Evolutionary conservation across 1,140 invertebrate species (phyloP).

Genomic region (Drosophila willistoni): DNA sequence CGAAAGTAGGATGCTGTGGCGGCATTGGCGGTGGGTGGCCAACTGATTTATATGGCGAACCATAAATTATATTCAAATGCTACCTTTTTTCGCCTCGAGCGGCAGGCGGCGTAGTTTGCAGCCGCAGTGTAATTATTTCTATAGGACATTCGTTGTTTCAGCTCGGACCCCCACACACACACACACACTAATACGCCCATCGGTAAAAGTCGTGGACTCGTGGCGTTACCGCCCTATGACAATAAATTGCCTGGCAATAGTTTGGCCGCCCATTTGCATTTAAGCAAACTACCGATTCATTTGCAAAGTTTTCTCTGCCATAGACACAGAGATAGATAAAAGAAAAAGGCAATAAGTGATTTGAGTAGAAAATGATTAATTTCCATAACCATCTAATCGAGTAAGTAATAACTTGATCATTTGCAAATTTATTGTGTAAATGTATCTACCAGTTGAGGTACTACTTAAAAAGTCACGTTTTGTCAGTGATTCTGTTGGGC

Average conservation of each 20-base stretch:
- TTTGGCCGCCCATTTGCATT: conserved; percentile 30
- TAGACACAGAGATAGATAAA: background rate
- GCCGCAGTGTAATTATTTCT: conserved; percentile 54
- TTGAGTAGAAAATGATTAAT: conserved; percentile 2
- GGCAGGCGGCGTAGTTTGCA: conserved; percentile 16
- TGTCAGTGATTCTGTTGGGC: background rate
- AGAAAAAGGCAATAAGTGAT: background rate
- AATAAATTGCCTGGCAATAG: conserved; percentile 45
- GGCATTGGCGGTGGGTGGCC: conserved; percentile 16
- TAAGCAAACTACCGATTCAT: background rate
- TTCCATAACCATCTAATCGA: background rate
- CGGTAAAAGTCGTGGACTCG: conserved; percentile 12
- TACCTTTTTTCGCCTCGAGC: conserved; percentile 28
- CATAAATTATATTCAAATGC: conserved; percentile 65
- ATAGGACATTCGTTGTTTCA: conserved; percentile 7
- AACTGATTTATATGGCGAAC: conserved; percentile 57
- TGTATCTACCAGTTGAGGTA: no score
- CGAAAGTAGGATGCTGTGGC: conserved; percentile 8
- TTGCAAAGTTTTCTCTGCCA: no score
- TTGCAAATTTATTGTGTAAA: background rate
- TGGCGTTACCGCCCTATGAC: conserved; percentile 35
- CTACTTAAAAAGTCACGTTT: background rate
- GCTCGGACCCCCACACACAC: background rate
- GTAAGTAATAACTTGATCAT: background rate
- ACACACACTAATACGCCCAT: background rate